Evolutionary conservation across 92 coral and sea anemone species (phyloP).

Genomic region (Montipora capitata): DNA sequence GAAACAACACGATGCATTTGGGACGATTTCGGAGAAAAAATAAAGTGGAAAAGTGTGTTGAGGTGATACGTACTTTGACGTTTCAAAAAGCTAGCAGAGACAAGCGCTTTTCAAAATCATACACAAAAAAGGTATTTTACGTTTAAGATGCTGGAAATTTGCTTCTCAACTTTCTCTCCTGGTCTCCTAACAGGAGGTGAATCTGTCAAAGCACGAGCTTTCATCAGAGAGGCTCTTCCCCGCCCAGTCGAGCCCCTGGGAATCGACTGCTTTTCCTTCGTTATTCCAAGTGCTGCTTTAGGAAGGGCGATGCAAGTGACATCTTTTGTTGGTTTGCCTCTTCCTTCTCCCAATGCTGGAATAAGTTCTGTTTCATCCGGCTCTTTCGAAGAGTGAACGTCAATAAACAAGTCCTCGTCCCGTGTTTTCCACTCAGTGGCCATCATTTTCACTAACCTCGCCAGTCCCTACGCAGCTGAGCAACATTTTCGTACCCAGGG

Average conservation of each 20-base stretch:
- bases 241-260: conserved; percentile 30
- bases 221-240: conserved; percentile 70
- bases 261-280: conserved; percentile 18
- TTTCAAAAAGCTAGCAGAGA: too few species aligned
- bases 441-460: not conserved
- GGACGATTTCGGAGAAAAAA: too few species aligned
- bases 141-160: too few species aligned
- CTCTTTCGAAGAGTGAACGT: conserved; percentile 58
- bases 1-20: too few species aligned
- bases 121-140: too few species aligned
- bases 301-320: conserved; percentile 59
- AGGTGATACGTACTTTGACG: too few species aligned
- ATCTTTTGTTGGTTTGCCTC: conserved; percentile 72
- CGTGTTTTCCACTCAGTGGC: conserved; percentile 75
- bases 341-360: conserved; percentile 71
- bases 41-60: too few species aligned
- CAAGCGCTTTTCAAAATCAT: too few species aligned
- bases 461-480: too few species aligned
- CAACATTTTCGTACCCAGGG: too few species aligned
- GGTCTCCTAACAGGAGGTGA: conserved; percentile 73
- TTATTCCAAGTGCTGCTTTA: conserved; percentile 64
- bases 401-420: conserved; percentile 69
- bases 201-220: conserved; percentile 71
- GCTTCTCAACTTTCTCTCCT: not conserved
- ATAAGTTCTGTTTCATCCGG: conserved; percentile 71